Base-by-base conservation (phyloP, 2,113 vertebrate genomes). In the Lophochroa leadbeateri region DNA sequence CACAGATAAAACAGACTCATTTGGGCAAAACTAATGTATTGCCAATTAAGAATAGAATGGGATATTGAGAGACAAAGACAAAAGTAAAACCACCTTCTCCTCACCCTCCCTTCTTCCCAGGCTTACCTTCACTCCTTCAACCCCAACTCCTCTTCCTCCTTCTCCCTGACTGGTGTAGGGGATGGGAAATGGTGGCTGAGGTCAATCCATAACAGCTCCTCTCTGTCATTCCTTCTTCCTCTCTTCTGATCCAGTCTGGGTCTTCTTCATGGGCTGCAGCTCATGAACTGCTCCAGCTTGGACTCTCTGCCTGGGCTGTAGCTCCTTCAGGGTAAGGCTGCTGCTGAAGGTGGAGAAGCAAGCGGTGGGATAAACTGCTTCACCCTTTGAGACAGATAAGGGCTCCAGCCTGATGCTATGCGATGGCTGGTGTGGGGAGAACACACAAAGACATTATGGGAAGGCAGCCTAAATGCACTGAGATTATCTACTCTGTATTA, bases 381-480 rank as follows among this genome's bases (percentile, higher is more conserved):
- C 58, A 76, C 11, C 39, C 53, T 43, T 23, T 44, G 43, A 70
- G 75, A 33, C 11, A 53, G 41, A 31, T 5, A 3, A 7, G 28
- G 47, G 53, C 58, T 87, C 24, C 64, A 64, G 82, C 35, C 63
- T 25, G 25, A 49, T n/a, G 76, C 55, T 24, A 8, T 41, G n/a
- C 2, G 1, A 23, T 0, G 9, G 35, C 58, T 41, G 29, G 44
- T 4, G 6, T n/a, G n/a, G 44, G 14, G 8, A 65, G 41, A 88
- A 75, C 31, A 25, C 0, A 0, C n/a, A 53, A 58, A 31, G 50
- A n/a, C 33, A 52, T 49, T 14, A 78, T 61, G n/a, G 28, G 50
- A 90, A 67, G 24, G 61, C 64, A 86, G 37, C 29, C 20, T 41
- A 79, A 90, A 67, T 18, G 31, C 43, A 63, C 28, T 10, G 49